Evolutionary conservation across 64 coral and sea anemone genomes (phyloP), one percentile per base, ranked within the genome.

Genomic region (Hydrozoanthus tunicans): DNA sequence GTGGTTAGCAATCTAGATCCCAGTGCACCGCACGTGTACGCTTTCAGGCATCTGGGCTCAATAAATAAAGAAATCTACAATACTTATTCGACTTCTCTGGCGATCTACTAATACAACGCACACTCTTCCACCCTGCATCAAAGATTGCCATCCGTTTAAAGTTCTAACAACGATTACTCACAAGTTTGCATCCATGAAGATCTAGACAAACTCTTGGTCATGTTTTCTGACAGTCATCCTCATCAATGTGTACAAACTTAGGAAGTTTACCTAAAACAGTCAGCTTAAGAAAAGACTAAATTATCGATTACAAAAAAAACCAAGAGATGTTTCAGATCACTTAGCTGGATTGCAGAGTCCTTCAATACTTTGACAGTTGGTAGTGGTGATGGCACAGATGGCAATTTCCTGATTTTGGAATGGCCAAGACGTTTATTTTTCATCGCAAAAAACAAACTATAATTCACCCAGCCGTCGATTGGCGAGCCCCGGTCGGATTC

Each of bases 371-470:
- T 88, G 25, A 26, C 20, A 6, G 84, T 88, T 13, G 84, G 84
- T 0, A 61, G 69, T 73, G 68, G 84, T 4, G 55, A 74, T 59
- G 84, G 84, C 5, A 10, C 68, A 0, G 57, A 69, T 0, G 84
- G 84, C 14, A 69, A 88, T 72, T 60, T 88, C 10, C 53, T 51
- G 56, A 74, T 88, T 6, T 74, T 74, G 23, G 69, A 74, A 73
- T 60, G 7, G 6, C 74, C 20, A 32, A 58, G 13, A 43, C 58
- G 0, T 74, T 73, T 73, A 26, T 14, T 4, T 32, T 73, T 56
- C 43, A 7, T 5, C 8, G 27, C 13, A 12, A 76, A 76, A 69
- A 53, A 17, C 55, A 15, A 13, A 3, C 84, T 5, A 17, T 88
- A 6, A 59, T 75, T 11, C 8, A 74, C 54, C 84, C 57, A 74